Evolutionary conservation across 2,888 invertebrate species (phyloP).

Genomic region (Alviniconcha strummeri): DNA sequence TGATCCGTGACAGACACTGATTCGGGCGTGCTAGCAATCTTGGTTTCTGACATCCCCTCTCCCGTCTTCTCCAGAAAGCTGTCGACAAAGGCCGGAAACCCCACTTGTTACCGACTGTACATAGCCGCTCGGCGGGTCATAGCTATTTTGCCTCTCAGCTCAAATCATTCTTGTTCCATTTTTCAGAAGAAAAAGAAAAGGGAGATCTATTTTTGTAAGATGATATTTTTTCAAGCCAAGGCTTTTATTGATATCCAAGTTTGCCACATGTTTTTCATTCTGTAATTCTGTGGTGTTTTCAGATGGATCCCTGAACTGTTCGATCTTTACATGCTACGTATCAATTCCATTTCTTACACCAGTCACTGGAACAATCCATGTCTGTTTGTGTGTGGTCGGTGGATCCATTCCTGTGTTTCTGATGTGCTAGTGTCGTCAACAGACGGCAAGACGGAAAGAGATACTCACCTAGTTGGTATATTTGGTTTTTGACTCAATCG

Average conservation of each 20-base stretch:
- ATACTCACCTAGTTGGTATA: not conserved
- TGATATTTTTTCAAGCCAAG: conserved; percentile 30
- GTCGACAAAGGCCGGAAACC: not conserved
- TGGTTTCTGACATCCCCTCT: too few relatives aligned
- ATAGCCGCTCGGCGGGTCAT: not conserved
- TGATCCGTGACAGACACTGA: too few relatives aligned
- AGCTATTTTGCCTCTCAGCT: conserved; percentile 4
- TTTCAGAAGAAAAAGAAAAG: not conserved
- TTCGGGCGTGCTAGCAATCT: too few relatives aligned
- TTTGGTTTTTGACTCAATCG: conserved; percentile 4
- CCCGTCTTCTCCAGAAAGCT: conserved; percentile 6
- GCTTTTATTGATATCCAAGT: conserved; percentile 14
- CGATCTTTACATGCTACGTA: not conserved
- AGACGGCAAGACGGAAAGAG: too few relatives aligned
- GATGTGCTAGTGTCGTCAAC: too few relatives aligned
- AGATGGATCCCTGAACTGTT: not conserved
- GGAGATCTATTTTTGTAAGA: conserved; percentile 29
- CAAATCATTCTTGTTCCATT: conserved; percentile 27
- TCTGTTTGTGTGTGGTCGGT: too few relatives aligned
- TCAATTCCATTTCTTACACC: too few relatives aligned
- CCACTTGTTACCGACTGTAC: not conserved
- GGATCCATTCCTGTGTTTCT: too few relatives aligned
- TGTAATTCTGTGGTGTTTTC: conserved; percentile 6
- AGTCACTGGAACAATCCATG: too few relatives aligned
- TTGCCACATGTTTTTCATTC: conserved; percentile 9